Evolutionary conservation across 2,888 invertebrate genomes (phyloP).

Genomic region (Lithophane ornitopus): DNA sequence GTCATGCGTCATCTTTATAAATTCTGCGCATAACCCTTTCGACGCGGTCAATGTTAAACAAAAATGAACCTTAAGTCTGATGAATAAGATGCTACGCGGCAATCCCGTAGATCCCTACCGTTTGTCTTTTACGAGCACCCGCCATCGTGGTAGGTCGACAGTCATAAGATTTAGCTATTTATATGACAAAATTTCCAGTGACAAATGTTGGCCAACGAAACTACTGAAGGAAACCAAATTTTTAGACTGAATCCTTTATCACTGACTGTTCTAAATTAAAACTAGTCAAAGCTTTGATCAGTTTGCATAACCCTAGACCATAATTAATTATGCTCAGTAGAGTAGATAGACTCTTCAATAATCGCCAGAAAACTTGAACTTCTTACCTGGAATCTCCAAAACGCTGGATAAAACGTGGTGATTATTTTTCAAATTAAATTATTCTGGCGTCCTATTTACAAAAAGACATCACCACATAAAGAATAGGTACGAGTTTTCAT

Average conservation of each 20-base stretch:
- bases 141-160: conserved; percentile 23
- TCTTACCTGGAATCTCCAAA: neutral
- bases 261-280: neutral
- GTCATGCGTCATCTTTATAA: conserved; percentile 37
- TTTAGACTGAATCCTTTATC: neutral
- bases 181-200: conserved; percentile 30
- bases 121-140: conserved; percentile 49
- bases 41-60: neutral
- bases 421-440: neutral
- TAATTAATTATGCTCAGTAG: neutral
- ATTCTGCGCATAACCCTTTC: conserved; percentile 36
- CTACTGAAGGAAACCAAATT: neutral
- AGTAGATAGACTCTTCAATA: neutral
- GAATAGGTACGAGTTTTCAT: neutral
- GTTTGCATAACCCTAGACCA: neutral
- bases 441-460: neutral
- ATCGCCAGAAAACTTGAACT: neutral
- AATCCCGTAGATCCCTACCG: conserved; percentile 1
- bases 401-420: neutral
- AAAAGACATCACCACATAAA: neutral
- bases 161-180: conserved; percentile 28
- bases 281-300: neutral
- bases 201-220: neutral
- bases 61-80: conserved; percentile 29
- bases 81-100: conserved; percentile 20